phyloP scores from a whole-genome alignment of 2,888 invertebrate genomes.

The Agriopis marginaria region DNA sequence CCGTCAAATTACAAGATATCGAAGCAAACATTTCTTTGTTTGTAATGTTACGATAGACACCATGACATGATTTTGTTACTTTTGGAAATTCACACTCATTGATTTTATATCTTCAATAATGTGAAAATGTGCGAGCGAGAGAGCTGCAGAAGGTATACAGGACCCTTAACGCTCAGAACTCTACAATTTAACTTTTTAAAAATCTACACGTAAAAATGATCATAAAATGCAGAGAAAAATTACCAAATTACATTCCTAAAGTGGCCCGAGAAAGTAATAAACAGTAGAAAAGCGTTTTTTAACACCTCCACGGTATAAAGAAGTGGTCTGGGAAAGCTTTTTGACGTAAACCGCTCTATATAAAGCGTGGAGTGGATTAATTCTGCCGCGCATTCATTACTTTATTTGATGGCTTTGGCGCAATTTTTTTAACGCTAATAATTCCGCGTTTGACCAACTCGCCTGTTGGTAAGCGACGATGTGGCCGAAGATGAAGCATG shows the following conservation, averaged over 20 bases:
- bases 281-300: constrained; percentile 27
- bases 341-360: constrained; percentile 26
- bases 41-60: no score
- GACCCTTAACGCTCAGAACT: constrained; percentile 10
- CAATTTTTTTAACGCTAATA: background rate
- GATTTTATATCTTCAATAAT: no score
- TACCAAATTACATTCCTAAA: constrained; percentile 30
- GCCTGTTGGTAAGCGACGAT: no score
- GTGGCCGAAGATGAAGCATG: no score
- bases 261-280: constrained; percentile 31
- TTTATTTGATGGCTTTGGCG: background rate
- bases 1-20: no score
- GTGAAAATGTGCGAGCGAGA: no score
- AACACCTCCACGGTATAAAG: constrained; percentile 33
- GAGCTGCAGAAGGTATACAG: no score
- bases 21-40: no score
- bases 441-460: no score
- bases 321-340: constrained; percentile 34
- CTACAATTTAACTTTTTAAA: constrained; percentile 11
- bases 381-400: constrained; percentile 9
- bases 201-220: constrained; percentile 26
- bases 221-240: constrained; percentile 26
- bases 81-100: no score
- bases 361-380: constrained; percentile 25
- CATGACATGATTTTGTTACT: no score